A percentile compares a stretch with the other conserved stretches of the same genome.
Conservation (phyloP, 2,888 invertebrate genomes). For the Campoplex capitator region DNA sequence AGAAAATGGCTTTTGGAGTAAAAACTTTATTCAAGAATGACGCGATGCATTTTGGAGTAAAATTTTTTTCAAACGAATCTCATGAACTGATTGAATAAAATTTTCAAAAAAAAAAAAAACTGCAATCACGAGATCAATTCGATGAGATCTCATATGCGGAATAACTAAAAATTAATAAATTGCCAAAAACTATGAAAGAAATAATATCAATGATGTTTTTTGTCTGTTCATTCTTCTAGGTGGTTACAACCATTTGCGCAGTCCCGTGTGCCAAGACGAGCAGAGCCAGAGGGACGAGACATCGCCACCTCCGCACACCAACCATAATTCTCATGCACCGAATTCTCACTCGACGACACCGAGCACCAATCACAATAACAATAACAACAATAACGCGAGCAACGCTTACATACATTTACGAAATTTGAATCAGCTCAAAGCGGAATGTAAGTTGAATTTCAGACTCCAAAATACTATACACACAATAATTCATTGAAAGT, state of each 20-base stretch:
- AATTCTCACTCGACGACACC: slow-evolving; percentile 82
- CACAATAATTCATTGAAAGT: neutral
- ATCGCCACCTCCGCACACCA: slow-evolving; percentile 81
- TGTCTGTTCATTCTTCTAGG: slow-evolving; percentile 81
- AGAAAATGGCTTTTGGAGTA: neutral
- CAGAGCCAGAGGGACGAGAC: slow-evolving; percentile 83
- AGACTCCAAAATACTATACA: neutral
- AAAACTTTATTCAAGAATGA: slow-evolving; percentile 3
- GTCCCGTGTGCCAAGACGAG: slow-evolving; percentile 85
- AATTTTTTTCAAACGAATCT: too few species aligned
- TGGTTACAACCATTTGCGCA: slow-evolving; percentile 86
- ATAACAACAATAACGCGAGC: slow-evolving; percentile 79
- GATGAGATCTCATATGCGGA: too few species aligned
- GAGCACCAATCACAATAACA: slow-evolving; percentile 78
- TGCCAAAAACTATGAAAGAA: neutral
- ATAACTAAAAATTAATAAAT: neutral
- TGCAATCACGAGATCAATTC: neutral
- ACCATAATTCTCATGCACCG: slow-evolving; percentile 81
- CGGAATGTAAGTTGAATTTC: slow-evolving; percentile 79
- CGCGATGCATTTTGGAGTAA: neutral
- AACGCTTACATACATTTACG: slow-evolving; percentile 82
- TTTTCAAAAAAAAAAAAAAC: neutral
- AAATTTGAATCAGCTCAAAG: slow-evolving; percentile 83
- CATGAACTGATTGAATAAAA: too few species aligned
- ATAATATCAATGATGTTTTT: slow-evolving; percentile 19